Conservation (phyloP, 2,113 vertebrate species). For the Dermatemys mawii region DNA sequence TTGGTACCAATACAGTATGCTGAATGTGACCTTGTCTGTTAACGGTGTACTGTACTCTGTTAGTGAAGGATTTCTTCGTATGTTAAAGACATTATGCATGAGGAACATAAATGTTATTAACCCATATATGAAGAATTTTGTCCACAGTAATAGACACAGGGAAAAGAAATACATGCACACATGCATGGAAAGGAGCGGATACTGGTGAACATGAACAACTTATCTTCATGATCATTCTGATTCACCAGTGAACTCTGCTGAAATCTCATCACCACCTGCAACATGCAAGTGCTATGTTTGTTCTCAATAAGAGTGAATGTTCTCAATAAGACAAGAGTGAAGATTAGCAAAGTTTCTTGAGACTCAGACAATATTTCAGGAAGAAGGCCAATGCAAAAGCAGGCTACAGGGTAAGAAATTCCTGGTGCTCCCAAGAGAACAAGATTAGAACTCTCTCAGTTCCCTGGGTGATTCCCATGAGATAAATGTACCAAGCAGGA, state of each 20-base stretch:
- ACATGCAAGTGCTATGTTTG: not conserved
- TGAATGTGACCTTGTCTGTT: not conserved
- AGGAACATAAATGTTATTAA: not conserved
- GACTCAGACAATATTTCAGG: not conserved
- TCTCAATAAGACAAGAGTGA: not conserved
- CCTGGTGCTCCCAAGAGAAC: not conserved
- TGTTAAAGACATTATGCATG: not conserved
- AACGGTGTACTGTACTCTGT: not conserved
- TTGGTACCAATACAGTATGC: not conserved
- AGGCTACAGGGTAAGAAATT: not conserved
- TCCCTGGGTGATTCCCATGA: not conserved
- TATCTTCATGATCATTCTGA: not conserved
- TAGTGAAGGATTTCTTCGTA: not conserved
- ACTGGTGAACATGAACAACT: not conserved
- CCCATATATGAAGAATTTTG: not conserved
- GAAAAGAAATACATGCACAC: not conserved
- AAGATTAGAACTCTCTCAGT: not conserved
- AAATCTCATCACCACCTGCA: not conserved
- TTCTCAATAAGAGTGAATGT: not conserved
- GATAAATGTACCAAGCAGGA: not conserved
- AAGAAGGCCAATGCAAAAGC: not conserved
- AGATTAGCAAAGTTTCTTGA: not conserved
- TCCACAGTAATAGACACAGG: not conserved
- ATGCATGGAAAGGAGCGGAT: not conserved
- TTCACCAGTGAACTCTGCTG: not conserved